phyloP scores from a whole-genome alignment of 2,113 vertebrate species.

The Calypte anna region DNA sequence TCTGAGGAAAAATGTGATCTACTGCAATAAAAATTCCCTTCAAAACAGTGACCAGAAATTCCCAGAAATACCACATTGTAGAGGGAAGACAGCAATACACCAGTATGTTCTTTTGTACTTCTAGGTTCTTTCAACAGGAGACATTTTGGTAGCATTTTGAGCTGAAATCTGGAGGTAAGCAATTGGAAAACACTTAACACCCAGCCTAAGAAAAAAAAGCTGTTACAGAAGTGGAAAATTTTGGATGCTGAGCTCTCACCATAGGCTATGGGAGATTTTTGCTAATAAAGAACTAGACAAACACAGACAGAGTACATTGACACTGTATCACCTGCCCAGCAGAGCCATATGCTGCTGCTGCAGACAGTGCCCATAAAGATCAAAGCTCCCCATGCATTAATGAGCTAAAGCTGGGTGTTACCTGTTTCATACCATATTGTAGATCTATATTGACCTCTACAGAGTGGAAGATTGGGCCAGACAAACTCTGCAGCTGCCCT shows the following conservation, averaged over 20 bases:
- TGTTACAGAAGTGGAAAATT: neutral
- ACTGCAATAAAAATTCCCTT: neutral
- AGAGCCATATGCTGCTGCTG: neutral
- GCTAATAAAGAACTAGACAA: neutral
- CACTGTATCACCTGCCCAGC: neutral
- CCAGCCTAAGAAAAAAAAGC: neutral
- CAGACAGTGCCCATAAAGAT: neutral
- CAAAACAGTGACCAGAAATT: neutral
- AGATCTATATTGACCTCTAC: neutral
- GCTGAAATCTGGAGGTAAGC: slow-evolving; percentile 1
- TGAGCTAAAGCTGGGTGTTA: neutral
- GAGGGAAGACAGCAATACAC: neutral
- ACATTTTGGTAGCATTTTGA: neutral
- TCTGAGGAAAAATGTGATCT: neutral
- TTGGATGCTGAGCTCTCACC: neutral
- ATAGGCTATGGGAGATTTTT: neutral
- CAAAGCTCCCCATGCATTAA: neutral
- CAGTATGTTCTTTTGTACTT: neutral
- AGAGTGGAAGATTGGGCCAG: neutral
- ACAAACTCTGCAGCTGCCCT: neutral
- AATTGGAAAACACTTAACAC: neutral
- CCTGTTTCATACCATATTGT: neutral
- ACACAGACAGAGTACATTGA: slow-evolving; percentile 7
- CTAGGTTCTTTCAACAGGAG: neutral
- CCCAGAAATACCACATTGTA: neutral